phyloP scores from a whole-genome alignment of 2,888 invertebrate species.

The Ectobius pallidus region DNA sequence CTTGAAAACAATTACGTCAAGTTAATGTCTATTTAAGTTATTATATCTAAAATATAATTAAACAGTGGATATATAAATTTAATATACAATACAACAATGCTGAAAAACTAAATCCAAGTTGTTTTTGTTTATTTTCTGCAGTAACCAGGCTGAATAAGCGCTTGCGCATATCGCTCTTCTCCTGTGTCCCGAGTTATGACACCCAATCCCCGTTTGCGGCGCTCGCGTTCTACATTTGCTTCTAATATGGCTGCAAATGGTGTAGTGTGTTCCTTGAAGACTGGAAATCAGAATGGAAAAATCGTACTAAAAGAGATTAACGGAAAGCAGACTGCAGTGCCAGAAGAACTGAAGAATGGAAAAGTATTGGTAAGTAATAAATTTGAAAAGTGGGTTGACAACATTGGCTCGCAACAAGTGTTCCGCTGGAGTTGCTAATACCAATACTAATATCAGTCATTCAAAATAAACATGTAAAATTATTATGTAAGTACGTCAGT shows the following conservation, averaged over 20 bases:
- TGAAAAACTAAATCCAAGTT: no score
- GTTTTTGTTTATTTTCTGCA: not conserved
- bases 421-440: not conserved
- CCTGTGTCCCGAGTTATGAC: constrained; percentile 36
- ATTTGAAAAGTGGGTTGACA: not conserved
- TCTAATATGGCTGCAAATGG: constrained; percentile 42
- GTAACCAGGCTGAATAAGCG: not conserved
- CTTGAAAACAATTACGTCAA: not conserved
- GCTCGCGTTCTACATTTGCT: constrained; percentile 35
- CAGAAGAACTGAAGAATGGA: constrained; percentile 27
- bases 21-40: no score
- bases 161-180: not conserved
- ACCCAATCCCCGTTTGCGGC: constrained; percentile 36
- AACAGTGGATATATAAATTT: no score
- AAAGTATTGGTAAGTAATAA: constrained; percentile 34
- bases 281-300: constrained; percentile 21
- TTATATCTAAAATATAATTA: no score
- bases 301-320: constrained; percentile 18
- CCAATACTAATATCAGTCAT: no score
- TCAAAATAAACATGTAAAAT: no score
- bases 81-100: no score
- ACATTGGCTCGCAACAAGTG: not conserved
- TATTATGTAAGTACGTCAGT: no score
- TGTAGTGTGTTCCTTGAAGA: constrained; percentile 26
- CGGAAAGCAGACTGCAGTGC: constrained; percentile 21